phyloP scores from a whole-genome alignment of 1,140 invertebrate genomes.

The Danaus melanippus region DNA sequence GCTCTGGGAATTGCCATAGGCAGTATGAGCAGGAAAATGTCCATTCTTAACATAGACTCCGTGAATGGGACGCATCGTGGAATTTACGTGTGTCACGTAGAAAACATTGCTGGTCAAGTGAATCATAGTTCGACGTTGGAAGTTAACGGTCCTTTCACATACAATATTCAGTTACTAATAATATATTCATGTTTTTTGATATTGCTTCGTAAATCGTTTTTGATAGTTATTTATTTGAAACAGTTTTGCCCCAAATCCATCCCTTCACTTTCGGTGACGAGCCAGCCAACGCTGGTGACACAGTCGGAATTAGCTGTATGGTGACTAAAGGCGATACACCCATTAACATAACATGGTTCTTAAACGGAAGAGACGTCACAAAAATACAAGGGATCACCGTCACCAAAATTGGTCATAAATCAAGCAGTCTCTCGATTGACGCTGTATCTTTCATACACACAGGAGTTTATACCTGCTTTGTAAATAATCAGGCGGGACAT shows the following conservation, averaged over 20 bases:
- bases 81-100: slow-evolving; percentile 81
- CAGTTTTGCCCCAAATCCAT: slow-evolving; percentile 78
- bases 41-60: slow-evolving; percentile 82
- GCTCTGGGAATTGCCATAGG: slow-evolving; percentile 56
- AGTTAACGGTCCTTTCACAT: slow-evolving; percentile 71
- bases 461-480: slow-evolving; percentile 82
- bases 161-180: slow-evolving; percentile 9
- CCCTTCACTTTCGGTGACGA: slow-evolving; percentile 78
- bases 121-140: slow-evolving; percentile 72
- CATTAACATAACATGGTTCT: slow-evolving; percentile 79
- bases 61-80: slow-evolving; percentile 81
- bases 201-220: slow-evolving; percentile 21
- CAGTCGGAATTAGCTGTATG: slow-evolving; percentile 75
- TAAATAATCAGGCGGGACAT: slow-evolving; percentile 77
- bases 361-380: slow-evolving; percentile 71
- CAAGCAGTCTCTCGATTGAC: slow-evolving; percentile 81
- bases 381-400: slow-evolving; percentile 65
- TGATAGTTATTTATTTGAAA: slow-evolving; percentile 33
- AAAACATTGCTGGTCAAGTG: slow-evolving; percentile 73
- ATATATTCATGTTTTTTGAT: slow-evolving; percentile 30
- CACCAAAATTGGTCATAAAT: slow-evolving; percentile 73
- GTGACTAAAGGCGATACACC: slow-evolving; percentile 84
- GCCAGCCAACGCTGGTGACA: slow-evolving; percentile 74
- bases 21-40: slow-evolving; percentile 81
- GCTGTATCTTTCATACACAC: slow-evolving; percentile 78